Conservation (phyloP, 2,113 vertebrate genomes). For the Eolophus roseicapilla region DNA sequence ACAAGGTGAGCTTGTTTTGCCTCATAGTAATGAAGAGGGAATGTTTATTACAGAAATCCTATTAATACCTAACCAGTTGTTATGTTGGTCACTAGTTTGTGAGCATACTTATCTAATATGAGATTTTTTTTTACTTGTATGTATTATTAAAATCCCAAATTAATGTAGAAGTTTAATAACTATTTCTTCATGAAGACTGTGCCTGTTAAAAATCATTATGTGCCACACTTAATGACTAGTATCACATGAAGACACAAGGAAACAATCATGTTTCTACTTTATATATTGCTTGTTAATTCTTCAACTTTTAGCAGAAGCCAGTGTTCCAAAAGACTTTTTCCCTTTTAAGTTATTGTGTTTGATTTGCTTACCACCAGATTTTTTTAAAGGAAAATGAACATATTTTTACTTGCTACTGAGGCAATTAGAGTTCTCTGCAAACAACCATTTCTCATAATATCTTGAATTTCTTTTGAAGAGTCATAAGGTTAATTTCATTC, state of each 20-base stretch:
- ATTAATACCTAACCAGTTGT: neutral
- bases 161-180: neutral
- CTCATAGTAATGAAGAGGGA: neutral
- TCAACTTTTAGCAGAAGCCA: neutral
- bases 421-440: neutral
- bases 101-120: neutral
- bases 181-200: neutral
- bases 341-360: neutral
- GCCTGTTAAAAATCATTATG: neutral
- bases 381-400: neutral
- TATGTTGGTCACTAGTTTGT: neutral
- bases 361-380: neutral
- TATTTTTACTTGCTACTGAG: neutral
- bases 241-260: neutral
- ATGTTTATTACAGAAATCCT: neutral
- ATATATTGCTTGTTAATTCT: neutral
- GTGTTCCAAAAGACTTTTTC: neutral
- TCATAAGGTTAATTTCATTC: neutral
- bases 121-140: neutral
- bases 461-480: neutral
- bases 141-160: neutral
- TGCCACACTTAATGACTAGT: neutral
- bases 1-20: neutral
- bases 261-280: neutral
- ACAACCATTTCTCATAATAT: neutral